Base-by-base conservation (phyloP, 2,113 vertebrate genomes). In the Vimba vimba region DNA sequence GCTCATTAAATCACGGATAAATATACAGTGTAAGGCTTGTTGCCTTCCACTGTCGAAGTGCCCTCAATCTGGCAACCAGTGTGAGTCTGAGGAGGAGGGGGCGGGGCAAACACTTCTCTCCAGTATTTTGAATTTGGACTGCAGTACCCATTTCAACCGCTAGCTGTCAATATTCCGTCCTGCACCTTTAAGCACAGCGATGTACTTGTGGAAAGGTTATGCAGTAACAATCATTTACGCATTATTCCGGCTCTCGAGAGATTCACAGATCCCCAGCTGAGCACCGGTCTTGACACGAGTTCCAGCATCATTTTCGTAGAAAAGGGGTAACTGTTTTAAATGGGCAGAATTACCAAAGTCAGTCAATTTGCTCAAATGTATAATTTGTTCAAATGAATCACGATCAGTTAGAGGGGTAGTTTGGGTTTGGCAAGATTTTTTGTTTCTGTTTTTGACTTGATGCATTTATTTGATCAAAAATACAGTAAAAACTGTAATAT, bases 351-450 rank as follows among this genome's bases (percentile, higher is more conserved):
- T 25, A 2, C 9, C 10, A 12, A 74, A 74, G 19, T 59, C 25
- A 57, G 11, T 30, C 25, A 55, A 23, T 39, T 71, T 2, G 36
- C 33, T 11, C 33, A 69, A 68, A 68, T 33, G 3, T 33, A 36
- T 68, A 6, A 36, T 68, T 68, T 45, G 69, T 73, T 45, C 71
- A 43, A 59, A n/a, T 79, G 6, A 76, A 76, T 52, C n/a, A 27
- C 13, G 15, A 30, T 52, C 1, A 60, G 60, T 4, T 8, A 39
- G 12, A 43, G 55, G 50, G 50, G 50, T 52, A 27, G 71, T n/a
- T 45, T 71, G 36, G 68, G 19, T 1, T 71, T 71, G 33, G 68
- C 3, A 10, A 71, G 19, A 39, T 23, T 62, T 25, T 11, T 60
- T 50, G 10, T 47, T 50, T 15, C 12, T 11, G 64, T 23, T 43